phyloP scores from a whole-genome alignment of 92 coral and sea anemone genomes.

The Palythoa heliodiscus region DNA sequence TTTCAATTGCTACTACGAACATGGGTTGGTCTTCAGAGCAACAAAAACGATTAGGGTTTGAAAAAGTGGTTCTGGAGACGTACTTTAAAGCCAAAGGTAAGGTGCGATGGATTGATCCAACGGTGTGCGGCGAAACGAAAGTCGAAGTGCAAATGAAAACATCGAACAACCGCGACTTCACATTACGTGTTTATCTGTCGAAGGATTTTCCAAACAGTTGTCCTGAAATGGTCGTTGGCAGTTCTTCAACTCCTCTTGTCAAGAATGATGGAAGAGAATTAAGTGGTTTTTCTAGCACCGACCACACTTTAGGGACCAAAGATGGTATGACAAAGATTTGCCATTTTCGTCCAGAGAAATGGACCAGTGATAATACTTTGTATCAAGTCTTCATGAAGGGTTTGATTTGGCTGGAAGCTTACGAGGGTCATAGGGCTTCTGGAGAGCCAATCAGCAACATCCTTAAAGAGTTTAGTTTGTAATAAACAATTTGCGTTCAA shows the following conservation, averaged over 20 bases:
- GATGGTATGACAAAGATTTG: slow-evolving; percentile 52
- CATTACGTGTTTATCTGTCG: slow-evolving; percentile 41
- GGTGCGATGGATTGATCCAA: slow-evolving; percentile 72
- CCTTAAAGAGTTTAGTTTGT: neutral
- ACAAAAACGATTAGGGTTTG: slow-evolving; percentile 60
- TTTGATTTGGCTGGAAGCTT: slow-evolving; percentile 51
- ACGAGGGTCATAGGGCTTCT: slow-evolving; percentile 42
- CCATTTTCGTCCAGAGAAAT: slow-evolving; percentile 26
- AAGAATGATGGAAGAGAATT: neutral
- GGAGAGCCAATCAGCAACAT: slow-evolving; percentile 34
- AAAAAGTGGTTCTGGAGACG: slow-evolving; percentile 51
- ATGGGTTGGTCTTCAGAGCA: slow-evolving; percentile 80
- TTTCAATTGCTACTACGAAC: neutral
- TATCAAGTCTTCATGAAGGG: slow-evolving; percentile 51
- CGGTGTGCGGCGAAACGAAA: neutral
- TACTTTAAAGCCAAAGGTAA: slow-evolving; percentile 41
- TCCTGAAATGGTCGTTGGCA: slow-evolving; percentile 45
- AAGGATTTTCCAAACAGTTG: slow-evolving; percentile 49
- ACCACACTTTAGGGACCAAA: slow-evolving; percentile 17
- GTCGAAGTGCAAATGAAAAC: slow-evolving; percentile 45
- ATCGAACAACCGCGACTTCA: slow-evolving; percentile 19
- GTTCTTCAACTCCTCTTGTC: neutral
- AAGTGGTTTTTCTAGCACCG: neutral
- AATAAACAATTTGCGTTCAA: too few relatives aligned
- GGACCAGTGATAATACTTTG: slow-evolving; percentile 46